Evolutionary conservation across 2,113 vertebrate species (phyloP), one percentile per base, ranked within the genome.

Genomic region (Lampris incognitus): DNA sequence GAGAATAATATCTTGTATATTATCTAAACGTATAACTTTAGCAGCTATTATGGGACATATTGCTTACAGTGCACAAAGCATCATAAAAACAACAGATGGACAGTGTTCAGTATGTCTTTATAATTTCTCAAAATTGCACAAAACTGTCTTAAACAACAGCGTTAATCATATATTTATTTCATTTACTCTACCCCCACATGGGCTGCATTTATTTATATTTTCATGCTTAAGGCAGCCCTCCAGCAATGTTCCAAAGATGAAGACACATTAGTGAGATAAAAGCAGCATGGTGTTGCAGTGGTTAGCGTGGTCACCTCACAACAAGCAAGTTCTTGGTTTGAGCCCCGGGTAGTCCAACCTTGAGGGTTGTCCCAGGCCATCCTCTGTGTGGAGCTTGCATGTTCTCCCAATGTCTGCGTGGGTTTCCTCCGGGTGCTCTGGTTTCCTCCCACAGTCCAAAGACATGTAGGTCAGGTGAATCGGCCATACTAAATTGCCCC

Each of bases 211-310:
- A 76, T 88, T 81, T 69, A 52, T 50, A 76, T 84, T 49, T 68
- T 76, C 38, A 54, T 69, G 89, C 92, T 82, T 58, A 40, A 66
- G 89, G 91, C 88, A 82, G 73, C 85, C 89, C 79, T 62, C 56
- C 70, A 84, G 89, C 90, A 83, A 81, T 70, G 60, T 82, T 90
- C 81, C 76, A 71, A 10, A 88, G 87, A 90, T 85, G 72, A 89
- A 83, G 76, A 79, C 78, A 62, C 76, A 55, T 79, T 88, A 85
- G 85, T 52, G 13, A 52, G 13, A 52, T 52, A 52, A 52, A 52
- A 52, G 24, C 24, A 24, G 24, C 24, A 24, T 24, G 24, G 24
- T 24, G 24, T 24, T 24, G 24, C 24, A 24, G 24, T 24, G 24
- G 24, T 24, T 24, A 24, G 24, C 24, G 24, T 24, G 24, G 24